Evolutionary conservation across 2,113 vertebrate genomes (phyloP), one percentile per base, ranked within the genome.

Genomic region (Lagopus leucura): DNA sequence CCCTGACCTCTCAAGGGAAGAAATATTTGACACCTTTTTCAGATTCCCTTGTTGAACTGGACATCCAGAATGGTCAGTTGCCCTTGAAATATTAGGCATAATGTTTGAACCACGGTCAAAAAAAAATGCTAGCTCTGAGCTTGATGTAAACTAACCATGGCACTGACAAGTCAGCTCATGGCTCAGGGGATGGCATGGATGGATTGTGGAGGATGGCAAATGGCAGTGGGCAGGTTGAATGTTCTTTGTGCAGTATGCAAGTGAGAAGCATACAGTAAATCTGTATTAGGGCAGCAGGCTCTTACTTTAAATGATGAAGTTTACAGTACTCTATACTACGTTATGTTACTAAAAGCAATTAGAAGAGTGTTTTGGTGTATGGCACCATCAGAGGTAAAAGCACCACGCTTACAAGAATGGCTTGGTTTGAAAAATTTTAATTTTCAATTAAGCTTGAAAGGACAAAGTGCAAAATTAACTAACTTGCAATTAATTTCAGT

Each of bases 401-500:
- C 50, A 57, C 80, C 48, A 21, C 25, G n/a, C 95, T 96, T 96
- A 65, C 63, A 64, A 42, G 71, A 82, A 80, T 87, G 82, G 67
- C 87, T 94, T 70, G 74, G 70, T 77, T 89, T 82, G 80, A 70
- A 80, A 89, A 92, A 81, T 91, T 96, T 90, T 92, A 95, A 93
- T 96, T 97, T 98, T 98, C 97, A 97, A 97, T 97, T 97, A 97
- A 93, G 95, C 88, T 95, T 96, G 91, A 97, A 97, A 95, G 94
- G 97, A 97, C 96, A 97, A 96, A 98, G 95, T 97, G 93, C 94
- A 95, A 96, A 98, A 97, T 98, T 97, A 97, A 97, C 96, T 96
- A 98, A 98, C 97, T 97, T 92, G 90, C 97, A 98, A 98, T 98
- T 98, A 98, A 98, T 98, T 98, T 97, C 95, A 92, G 87, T 92